Evolutionary conservation across 2,888 invertebrate species (phyloP), one percentile per base, ranked within the genome.

Genomic region (Stomorhina lunata): DNA sequence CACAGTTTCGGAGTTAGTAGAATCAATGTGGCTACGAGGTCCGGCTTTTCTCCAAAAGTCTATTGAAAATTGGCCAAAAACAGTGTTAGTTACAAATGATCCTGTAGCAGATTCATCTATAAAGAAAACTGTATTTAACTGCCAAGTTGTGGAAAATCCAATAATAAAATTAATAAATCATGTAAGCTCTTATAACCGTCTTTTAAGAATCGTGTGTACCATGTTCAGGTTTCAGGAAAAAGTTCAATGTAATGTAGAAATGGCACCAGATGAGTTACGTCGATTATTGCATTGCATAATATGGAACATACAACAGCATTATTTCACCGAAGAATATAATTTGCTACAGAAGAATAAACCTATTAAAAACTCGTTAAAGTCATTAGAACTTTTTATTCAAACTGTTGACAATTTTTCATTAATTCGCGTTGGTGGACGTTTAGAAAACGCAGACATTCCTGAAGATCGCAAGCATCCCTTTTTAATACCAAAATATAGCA

Each of bases 381-480:
- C 55, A 17, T 12, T 69, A 3, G 20, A 29, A 4, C 20, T 69
- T 40, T 55, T 69, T 17, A 43, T 69, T 17, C 40, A 69, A 40
- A 17, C 40, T 9, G 25, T 69, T 12, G n/a, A 48, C 17, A 12
- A 6, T 7, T 48, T 65, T 7, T 29, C 20, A 12, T 40, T 27
- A 37, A 40, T 40, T n/a, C 37, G 59, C 29, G 83, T 80, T 15
- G 83, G 80, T 34, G 78, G 43, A 17, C 43, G 43, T 17, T 17
- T 43, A 59, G n/a, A 73, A 71, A n/a, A 48, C 80, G 12, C 77
- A 73, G 27, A 75, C 2, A 55, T 83, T 32, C 17, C 65, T 1
- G 45, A 77, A 20, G 32, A 22, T 17, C 73, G 73, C 1, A 71
- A 71, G 22, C 69, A 71, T 45, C 69, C 57, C n/a, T 71, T 57